These are phyloP conservation scores for Equus quagga DNA, from an alignment of 2,113 vertebrate species.

Conservation along the genomic window DNA sequence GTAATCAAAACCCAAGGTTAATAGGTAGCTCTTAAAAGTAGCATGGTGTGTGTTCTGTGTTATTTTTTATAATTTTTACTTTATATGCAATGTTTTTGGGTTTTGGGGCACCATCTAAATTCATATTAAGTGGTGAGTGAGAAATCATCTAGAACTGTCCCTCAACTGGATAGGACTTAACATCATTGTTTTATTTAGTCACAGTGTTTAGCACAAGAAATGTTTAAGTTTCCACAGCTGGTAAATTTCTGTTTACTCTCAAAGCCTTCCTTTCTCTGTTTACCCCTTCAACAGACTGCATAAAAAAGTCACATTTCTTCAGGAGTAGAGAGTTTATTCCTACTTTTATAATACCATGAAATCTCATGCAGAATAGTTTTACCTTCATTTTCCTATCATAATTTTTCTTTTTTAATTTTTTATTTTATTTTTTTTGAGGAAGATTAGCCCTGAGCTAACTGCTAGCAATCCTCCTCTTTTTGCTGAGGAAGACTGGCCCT, in stretches of 20 bases:
- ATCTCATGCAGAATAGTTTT: background rate
- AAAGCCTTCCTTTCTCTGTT: conserved; percentile 39
- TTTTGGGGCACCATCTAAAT: background rate
- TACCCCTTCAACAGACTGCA: background rate
- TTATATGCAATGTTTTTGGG: background rate
- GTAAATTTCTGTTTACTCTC: background rate
- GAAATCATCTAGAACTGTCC: background rate
- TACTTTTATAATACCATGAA: conserved; percentile 32
- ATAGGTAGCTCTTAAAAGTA: conserved; percentile 21
- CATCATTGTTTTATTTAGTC: conserved; percentile 19
- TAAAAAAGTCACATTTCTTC: conserved; percentile 37
- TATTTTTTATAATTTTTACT: conserved; percentile 33
- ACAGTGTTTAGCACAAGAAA: conserved; percentile 3
- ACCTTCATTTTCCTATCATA: background rate
- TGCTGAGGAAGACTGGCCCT: no score
- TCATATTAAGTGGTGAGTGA: conserved; percentile 47
- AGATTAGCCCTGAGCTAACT: no score
- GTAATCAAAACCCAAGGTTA: background rate
- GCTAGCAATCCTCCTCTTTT: no score
- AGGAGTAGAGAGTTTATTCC: background rate
- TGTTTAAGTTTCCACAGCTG: conserved; percentile 1
- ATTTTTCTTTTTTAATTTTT: conserved; percentile 44
- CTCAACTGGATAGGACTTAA: background rate
- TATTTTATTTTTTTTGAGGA: no score
- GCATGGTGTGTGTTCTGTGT: background rate